These are phyloP conservation scores for Larimichthys crocea DNA, from an alignment of 2,113 vertebrate species.

Conservation along the genomic window DNA sequence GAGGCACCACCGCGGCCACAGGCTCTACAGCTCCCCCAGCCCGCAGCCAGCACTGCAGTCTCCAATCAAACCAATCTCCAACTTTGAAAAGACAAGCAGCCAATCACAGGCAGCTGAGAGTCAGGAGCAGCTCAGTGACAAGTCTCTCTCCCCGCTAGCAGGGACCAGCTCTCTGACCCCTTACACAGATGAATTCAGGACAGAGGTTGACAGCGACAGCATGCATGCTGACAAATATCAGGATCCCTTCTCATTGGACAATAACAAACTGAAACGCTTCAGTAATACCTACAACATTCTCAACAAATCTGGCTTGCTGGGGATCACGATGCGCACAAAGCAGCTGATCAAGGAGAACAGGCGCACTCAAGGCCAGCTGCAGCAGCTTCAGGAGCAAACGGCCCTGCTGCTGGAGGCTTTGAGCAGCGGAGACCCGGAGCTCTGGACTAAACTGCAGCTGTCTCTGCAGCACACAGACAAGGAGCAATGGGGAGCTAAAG, in stretches of 20 bases:
- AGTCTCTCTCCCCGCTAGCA: constrained; percentile 22
- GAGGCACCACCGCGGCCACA: constrained; percentile 57
- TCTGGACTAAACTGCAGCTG: constrained; percentile 90
- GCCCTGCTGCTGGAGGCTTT: constrained; percentile 89
- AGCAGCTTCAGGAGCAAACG: constrained; percentile 90
- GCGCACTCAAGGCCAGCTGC: constrained; percentile 89
- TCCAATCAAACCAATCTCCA: constrained; percentile 21
- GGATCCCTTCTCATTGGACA: constrained; percentile 68
- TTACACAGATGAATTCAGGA: constrained; percentile 48
- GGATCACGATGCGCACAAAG: constrained; percentile 94
- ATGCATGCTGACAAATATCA: constrained; percentile 34
- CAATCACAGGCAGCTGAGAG: constrained; percentile 5
- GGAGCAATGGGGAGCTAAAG: constrained; percentile 46
- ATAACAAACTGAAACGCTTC: constrained; percentile 88
- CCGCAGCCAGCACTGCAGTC: constrained; percentile 29
- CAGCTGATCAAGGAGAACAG: constrained; percentile 93
- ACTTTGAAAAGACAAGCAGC: constrained; percentile 34
- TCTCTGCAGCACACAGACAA: constrained; percentile 80
- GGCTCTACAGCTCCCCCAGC: constrained; percentile 45
- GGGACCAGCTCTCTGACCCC: constrained; percentile 27
- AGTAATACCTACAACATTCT: constrained; percentile 92
- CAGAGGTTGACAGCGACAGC: constrained; percentile 12
- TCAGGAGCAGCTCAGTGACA: constrained; percentile 48
- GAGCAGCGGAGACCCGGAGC: constrained; percentile 87
- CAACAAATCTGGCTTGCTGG: constrained; percentile 88